Evolutionary conservation across 1,140 invertebrate species (phyloP).

Genomic region (Aphidius gifuensis): DNA sequence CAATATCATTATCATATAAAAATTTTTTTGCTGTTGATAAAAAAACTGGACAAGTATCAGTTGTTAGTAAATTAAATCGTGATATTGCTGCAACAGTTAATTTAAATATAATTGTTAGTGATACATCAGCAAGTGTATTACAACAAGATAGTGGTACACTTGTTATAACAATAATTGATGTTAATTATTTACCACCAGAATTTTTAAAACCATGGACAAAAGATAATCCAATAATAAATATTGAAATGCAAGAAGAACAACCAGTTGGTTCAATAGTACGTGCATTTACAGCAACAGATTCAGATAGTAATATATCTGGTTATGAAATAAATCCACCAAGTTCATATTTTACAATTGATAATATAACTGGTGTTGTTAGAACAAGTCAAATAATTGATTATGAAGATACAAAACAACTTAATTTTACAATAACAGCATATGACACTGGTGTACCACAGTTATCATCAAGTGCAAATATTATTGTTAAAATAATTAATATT

Average conservation of each 20-base stretch:
- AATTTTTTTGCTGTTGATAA: conserved; percentile 72
- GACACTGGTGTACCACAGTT: conserved; percentile 82
- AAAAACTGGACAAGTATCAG: conserved; percentile 69
- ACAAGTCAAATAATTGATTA: conserved; percentile 79
- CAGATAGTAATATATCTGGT: conserved; percentile 76
- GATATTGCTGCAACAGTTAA: conserved; percentile 71
- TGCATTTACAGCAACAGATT: conserved; percentile 77
- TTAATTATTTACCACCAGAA: conserved; percentile 64
- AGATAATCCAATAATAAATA: conserved; percentile 64
- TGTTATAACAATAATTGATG: conserved; percentile 83
- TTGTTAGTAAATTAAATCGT: conserved; percentile 64
- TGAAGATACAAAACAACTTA: conserved; percentile 70
- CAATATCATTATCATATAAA: conserved; percentile 37
- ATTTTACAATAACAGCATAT: conserved; percentile 76
- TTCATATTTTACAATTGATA: conserved; percentile 76
- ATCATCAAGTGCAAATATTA: conserved; percentile 70
- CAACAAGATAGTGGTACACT: conserved; percentile 78
- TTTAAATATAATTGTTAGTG: conserved; percentile 76
- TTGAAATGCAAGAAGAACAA: conserved; percentile 79
- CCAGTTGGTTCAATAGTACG: conserved; percentile 75
- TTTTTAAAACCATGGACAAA: conserved; percentile 73
- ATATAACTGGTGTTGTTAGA: conserved; percentile 74
- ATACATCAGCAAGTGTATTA: conserved; percentile 71
- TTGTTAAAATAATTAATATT: conserved; percentile 76
- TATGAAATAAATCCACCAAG: conserved; percentile 71